Evolutionary conservation across 2,113 vertebrate species (phyloP).

Genomic region (Craseonycteris thonglongyai): DNA sequence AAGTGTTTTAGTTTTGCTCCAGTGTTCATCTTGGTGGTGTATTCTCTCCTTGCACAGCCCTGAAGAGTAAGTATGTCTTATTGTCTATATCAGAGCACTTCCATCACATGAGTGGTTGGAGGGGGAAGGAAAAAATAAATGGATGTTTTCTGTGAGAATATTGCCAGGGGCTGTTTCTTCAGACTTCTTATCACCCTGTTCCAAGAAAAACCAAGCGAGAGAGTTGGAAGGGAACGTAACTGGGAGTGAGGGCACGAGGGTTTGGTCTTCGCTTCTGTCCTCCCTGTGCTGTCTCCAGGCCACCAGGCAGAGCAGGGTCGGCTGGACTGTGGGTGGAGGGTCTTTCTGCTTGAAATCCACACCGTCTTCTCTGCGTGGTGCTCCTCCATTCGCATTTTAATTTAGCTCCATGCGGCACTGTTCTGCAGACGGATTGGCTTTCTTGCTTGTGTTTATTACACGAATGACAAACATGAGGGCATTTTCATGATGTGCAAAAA

Average conservation of each 20-base stretch:
- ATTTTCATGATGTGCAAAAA: conserved; percentile 55
- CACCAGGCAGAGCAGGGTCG: neutral
- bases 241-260: neutral
- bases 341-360: neutral
- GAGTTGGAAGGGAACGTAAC: neutral
- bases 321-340: neutral
- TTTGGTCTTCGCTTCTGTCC: neutral
- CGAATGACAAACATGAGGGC: neutral
- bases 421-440: conserved; percentile 46
- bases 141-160: conserved; percentile 39
- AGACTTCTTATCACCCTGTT: conserved; percentile 18
- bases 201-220: neutral
- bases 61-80: neutral
- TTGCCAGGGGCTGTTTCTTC: conserved; percentile 9
- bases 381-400: conserved; percentile 29
- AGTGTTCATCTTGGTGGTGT: neutral
- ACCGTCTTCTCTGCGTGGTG: neutral
- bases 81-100: conserved; percentile 5
- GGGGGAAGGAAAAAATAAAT: neutral
- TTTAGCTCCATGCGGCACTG: conserved; percentile 18
- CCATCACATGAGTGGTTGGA: neutral
- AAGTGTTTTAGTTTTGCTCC: neutral
- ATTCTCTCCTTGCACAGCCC: neutral
- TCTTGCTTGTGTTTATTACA: conserved; percentile 54
- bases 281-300: neutral